Base-by-base conservation (phyloP, 2,888 invertebrate species). In the Bibio marci region DNA sequence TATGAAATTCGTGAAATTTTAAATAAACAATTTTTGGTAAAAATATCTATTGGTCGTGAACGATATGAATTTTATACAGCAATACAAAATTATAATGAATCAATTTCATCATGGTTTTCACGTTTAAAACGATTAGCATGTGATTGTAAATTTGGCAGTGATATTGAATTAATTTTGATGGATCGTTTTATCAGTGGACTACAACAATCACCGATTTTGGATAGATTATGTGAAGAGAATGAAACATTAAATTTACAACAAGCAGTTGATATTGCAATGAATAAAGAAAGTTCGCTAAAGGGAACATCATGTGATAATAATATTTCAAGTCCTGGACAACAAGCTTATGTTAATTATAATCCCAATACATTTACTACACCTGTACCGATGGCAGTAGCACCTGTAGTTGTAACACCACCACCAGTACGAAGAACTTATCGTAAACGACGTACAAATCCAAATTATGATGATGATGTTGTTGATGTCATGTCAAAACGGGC, bases 111-210 rank as follows among this genome's bases (percentile, higher is more conserved):
- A 26, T 50, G 43, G 42, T 46, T 44, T 40, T 46, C 44, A 11
- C 25, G 48, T 22, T 37, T 49, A 3, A 45, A 45, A 30, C 46
- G 41, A 32, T 36, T 44, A 12, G 44, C 47, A 19, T 43, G 45
- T 12, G 44, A 45, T 37, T 50, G 50, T 40, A 44, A 47, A 39
- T 50, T 49, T 39, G 45, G 43, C 11, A 44, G 43, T 13, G 27
- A 30, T 15, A 25, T 42, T 10, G 42, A 42, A 25, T 18, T 14
- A 4, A 27, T 39, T 28, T 26, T 42, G 12, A 7, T 42, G 17
- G 42, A 42, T 37, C 35, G 39, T 14, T 42, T 42, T 15, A 35
- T 42, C 3, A 39, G 36, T 27, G 42, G 42, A 4, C 15, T 42
- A 11, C 18, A 31, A 14, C 18, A 13, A 8, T 26, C 35, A 13